Percentiles rank a stretch among this genome's conserved stretches.
Conservation (phyloP, 2,113 vertebrate genomes). For the Rhabdornis inornatus region DNA sequence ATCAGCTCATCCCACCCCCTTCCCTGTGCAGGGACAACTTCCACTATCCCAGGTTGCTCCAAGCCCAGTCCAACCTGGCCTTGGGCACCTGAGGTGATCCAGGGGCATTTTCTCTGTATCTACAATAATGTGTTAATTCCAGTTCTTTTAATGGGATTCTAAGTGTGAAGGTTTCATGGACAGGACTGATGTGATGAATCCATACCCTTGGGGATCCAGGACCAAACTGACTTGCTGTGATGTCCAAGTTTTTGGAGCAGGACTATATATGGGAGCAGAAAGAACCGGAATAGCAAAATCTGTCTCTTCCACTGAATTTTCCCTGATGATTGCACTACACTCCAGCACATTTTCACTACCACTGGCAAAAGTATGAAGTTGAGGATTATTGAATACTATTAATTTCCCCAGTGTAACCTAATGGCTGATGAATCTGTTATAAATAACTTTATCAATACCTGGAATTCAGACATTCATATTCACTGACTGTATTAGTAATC, state of each 20-base stretch:
- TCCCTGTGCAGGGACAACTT: background rate
- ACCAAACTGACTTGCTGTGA: background rate
- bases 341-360: background rate
- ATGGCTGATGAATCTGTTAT: background rate
- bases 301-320: background rate
- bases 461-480: background rate
- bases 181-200: background rate
- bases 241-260: background rate
- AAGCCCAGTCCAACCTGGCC: fast-evolving
- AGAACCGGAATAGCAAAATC: background rate
- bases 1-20: background rate
- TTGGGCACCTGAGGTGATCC: too few relatives aligned
- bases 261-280: background rate
- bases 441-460: background rate
- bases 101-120: background rate
- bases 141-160: background rate
- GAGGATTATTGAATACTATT: background rate
- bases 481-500: background rate
- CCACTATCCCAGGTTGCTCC: background rate
- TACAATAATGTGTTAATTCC: background rate
- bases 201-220: background rate
- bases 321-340: background rate
- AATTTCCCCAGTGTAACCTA: background rate
- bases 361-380: background rate
- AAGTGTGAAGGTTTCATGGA: background rate